A percentile compares a stretch with the other conserved stretches of the same genome.
These are phyloP conservation scores for Ochropleura leucogaster DNA, from an alignment of 2,888 invertebrate species.

Conservation along the genomic window DNA sequence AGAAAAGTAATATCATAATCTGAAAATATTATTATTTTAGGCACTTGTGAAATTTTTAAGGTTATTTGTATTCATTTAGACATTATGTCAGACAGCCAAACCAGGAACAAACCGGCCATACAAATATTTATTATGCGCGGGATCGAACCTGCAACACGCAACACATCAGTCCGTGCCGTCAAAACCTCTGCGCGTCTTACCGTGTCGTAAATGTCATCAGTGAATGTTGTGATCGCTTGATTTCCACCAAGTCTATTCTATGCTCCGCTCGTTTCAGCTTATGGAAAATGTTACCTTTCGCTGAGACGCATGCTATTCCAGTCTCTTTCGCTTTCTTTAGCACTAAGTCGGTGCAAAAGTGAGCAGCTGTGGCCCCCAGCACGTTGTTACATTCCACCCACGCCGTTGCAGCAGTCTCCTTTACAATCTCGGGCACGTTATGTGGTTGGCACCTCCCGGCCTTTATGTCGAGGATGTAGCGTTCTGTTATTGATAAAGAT, in stretches of 20 bases:
- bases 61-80: too few species aligned
- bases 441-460: slow-evolving; percentile 11
- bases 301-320: slow-evolving; percentile 24
- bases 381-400: slow-evolving; percentile 30
- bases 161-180: too few species aligned
- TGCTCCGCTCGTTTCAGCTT: not conserved
- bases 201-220: not conserved
- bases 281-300: slow-evolving; percentile 21
- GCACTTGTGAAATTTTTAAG: too few species aligned
- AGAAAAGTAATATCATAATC: too few species aligned
- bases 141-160: too few species aligned
- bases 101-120: too few species aligned
- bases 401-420: slow-evolving; percentile 20
- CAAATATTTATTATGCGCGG: too few species aligned
- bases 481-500: slow-evolving; percentile 1
- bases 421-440: slow-evolving; percentile 7
- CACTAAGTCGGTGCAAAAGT: slow-evolving; percentile 15
- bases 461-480: slow-evolving; percentile 26
- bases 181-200: too few species aligned
- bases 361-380: slow-evolving; percentile 23
- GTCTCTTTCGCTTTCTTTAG: not conserved
- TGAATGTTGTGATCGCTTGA: not conserved
- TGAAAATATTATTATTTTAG: too few species aligned
- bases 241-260: not conserved
- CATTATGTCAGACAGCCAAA: too few species aligned